Percentiles rank a stretch among this genome's conserved stretches.
phyloP scores from a whole-genome alignment of 2,797 vertebrate species.

The Megaceryle alcyon region DNA sequence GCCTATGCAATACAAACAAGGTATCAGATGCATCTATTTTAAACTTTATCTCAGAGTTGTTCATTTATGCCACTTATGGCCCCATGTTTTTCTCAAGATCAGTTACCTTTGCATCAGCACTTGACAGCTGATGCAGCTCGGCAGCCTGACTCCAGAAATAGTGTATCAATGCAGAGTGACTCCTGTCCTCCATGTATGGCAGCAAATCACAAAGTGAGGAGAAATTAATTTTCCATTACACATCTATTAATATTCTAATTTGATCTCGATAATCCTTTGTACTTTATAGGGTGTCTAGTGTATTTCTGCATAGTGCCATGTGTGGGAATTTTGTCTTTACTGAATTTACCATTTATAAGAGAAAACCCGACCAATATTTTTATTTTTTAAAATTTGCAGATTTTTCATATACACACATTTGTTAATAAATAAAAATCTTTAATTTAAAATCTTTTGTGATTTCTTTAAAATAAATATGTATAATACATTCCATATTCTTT shows the following conservation, averaged over 20 bases:
- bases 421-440: not conserved
- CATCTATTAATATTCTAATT: constrained; percentile 59
- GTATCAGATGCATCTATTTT: constrained; percentile 60
- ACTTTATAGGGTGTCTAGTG: not conserved
- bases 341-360: not conserved
- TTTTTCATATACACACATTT: not conserved
- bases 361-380: not conserved
- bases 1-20: constrained; percentile 20
- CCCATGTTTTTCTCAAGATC: constrained; percentile 59
- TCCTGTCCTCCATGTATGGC: constrained; percentile 40
- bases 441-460: not conserved
- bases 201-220: constrained; percentile 38
- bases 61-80: constrained; percentile 29
- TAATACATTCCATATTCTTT: not conserved
- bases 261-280: constrained; percentile 52
- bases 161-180: constrained; percentile 37
- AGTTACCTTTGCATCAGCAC: constrained; percentile 70
- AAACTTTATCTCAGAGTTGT: constrained; percentile 25
- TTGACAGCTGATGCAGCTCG: constrained; percentile 53
- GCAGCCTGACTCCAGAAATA: constrained; percentile 66
- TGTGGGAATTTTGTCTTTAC: not conserved
- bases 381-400: not conserved
- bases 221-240: constrained; percentile 70
- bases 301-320: not conserved
- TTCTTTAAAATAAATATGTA: not conserved